Base-by-base conservation (phyloP, 2,888 invertebrate genomes). In the Pyrgus malvae region DNA sequence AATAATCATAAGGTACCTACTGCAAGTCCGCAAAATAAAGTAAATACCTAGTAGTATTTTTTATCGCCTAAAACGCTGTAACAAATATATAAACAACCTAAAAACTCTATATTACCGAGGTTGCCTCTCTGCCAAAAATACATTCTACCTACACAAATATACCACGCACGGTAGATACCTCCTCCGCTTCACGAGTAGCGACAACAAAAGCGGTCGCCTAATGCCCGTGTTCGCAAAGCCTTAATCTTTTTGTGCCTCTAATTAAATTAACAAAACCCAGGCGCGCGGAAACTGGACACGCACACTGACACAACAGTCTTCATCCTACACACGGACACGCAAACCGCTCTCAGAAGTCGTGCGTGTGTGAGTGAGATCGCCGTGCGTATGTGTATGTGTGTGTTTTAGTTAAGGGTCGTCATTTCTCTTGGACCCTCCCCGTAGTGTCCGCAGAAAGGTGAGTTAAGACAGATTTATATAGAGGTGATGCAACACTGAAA, bases 351-450 rank as follows among this genome's bases (percentile, higher is more conserved):
- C 66, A 54, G 31, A 67, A 58, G 59, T 64, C 23, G 48, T 61
- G 65, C 44, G 27, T 65, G 80, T 80, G 77, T 80, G 80, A 31
- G 79, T 80, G 71, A 72, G 73, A 74, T 76, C 69, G 77, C 74
- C 78, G 78, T 78, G 70, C 74, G 76, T 81, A 61, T 64, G 74
- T 80, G 68, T 77, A 76, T 82, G 84, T 88, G 87, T 89, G 89
- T 88, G 89, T 86, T 83, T 88, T 90, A 90, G 90, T 90, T 90
- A 90, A 90, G 90, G 90, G 90, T 88, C 90, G 90, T 90, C 90
- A 90, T 90, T 89, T 90, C 90, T 90, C 89, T 86, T 90, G 90
- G 90, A 90, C 90, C 89, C 89, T 86, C 90, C 90, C 88, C 84
- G 83, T 85, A 89, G 83, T 90, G 90, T 89, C 90, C 90, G 88